Evolutionary conservation across 2,888 invertebrate genomes (phyloP), one percentile per base, ranked within the genome.

Genomic region (Hydrotaea cyrtoneurina): DNA sequence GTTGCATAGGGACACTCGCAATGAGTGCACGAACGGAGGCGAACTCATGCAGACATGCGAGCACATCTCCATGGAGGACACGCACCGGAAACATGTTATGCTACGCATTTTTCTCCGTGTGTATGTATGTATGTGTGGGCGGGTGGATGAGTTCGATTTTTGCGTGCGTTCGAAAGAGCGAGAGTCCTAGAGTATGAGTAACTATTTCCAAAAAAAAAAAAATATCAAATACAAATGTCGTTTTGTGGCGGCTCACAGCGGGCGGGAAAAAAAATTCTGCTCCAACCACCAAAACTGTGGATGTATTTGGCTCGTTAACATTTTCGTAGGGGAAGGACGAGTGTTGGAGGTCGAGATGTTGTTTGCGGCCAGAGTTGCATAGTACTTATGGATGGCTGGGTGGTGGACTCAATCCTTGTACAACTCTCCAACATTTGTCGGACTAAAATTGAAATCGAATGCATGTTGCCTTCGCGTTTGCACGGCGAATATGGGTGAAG

Each of bases 201-300:
- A 72, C 46, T 79, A 69, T 79, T 64, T 31, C 21, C 64, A 46
- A 59, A 19, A 23, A 77, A 39, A 80, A 53, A 59, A 71, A 50
- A 36, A 74, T 74, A 46, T 36, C 11, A 55, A 80, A 80, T 80
- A 78, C 78, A 80, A 80, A 80, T 83, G 83, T 83, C 80, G 80
- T 43, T 80, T 83, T 83, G 83, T 80, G 83, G 83, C 50, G 26
- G 71, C 78, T 59, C 13, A n/a, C 21, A 23, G 64, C 71, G 11
- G 55, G 26, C 17, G 11, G 23, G 11, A n/a, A 15, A 7, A 36
- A 36, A 26, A 39, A 19, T 39, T 62, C 46, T 31, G 11, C 19
- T 31, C 15, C 21, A 66, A 66, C 57, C 77, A 78, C 78, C 80
- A 74, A 80, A 73, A 57, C 79, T 72, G 76, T 66, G 39, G 46